Base-by-base conservation (phyloP, 37 sponge, comb jelly and placozoan genomes). In the Cliona cf. orientalis region DNA sequence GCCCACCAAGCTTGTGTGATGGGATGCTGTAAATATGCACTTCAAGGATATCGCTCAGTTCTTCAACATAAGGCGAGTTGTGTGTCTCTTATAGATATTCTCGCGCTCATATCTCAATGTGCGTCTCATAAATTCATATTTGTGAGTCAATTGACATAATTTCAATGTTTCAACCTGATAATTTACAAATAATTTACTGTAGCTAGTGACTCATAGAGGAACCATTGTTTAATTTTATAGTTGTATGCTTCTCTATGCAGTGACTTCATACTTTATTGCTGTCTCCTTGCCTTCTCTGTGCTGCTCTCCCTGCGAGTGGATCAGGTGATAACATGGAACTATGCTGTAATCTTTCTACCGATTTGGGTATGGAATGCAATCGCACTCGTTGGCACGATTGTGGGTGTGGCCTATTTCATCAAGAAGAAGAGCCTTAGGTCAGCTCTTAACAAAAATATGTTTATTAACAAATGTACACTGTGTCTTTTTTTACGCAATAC, bases 341-440 rank as follows among this genome's bases (percentile, higher is more conserved):
- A 78, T 71, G 81, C 58, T 19, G 67, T 72, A 23, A 58, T 93
- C 4, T 93, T 93, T 74, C 42, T 93, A 25, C 90, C 93, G 5
- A 56, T 93, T 2, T 93, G 93, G 93, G 37, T 93, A 42, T 93
- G 93, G 93, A 77, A 93, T 36, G 26, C 45, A 23, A 22, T 76
- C 25, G 32, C 79, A n/a, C 12, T 76, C 4, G 38, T 12, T 17
- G 90, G 73, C 1, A 44, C 81, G 14, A 44, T 81, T 7, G 65
- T 84, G 38, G 93, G 90, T 0, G 42, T 76, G 23, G 69, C 32
- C 0, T n/a, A 77, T 12, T 93, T 82, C 74, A 42, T 81, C 58
- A 85, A 71, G 66, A 81, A 82, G 58, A 85, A 73, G 43, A 68
- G 60, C 11, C 62, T 72, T 23, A 74, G 85, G 90, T 90, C 58